Percentiles rank a stretch among this genome's conserved stretches.
phyloP scores from a whole-genome alignment of 2,113 vertebrate genomes.

The Motacilla tschutschensis region DNA sequence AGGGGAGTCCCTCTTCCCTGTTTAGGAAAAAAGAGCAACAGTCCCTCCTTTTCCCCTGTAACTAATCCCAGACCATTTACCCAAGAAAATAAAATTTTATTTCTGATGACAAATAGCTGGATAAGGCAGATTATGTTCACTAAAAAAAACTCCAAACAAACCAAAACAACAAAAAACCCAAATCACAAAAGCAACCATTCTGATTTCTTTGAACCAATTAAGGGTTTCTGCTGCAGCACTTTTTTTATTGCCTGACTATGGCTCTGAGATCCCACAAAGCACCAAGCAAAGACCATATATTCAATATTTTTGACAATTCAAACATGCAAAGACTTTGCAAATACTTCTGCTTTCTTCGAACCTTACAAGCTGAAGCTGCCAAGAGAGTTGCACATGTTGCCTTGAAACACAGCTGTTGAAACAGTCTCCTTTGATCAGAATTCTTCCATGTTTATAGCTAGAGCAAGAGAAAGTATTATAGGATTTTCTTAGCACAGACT shows the following conservation, averaged over 20 bases:
- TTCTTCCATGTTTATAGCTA: constrained; percentile 26
- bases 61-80: constrained; percentile 12
- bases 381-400: constrained; percentile 4
- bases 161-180: background rate
- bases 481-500: constrained; percentile 4
- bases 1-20: constrained; percentile 9
- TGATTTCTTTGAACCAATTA: background rate
- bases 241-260: background rate
- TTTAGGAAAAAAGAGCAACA: constrained; percentile 42
- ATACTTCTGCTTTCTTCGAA: constrained; percentile 2
- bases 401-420: constrained; percentile 52
- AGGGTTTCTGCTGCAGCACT: background rate
- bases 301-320: constrained; percentile 16
- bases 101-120: background rate
- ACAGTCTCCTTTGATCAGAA: constrained; percentile 32
- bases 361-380: background rate
- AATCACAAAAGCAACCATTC: background rate
- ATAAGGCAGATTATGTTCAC: background rate
- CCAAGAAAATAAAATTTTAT: constrained; percentile 10
- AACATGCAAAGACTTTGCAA: background rate
- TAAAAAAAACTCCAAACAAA: background rate
- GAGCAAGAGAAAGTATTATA: constrained; percentile 1
- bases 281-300: background rate
- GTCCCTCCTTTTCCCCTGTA: background rate
- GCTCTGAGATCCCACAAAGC: constrained; percentile 2